Base-by-base conservation (phyloP, 2,113 vertebrate genomes). In the Tyto alba region DNA sequence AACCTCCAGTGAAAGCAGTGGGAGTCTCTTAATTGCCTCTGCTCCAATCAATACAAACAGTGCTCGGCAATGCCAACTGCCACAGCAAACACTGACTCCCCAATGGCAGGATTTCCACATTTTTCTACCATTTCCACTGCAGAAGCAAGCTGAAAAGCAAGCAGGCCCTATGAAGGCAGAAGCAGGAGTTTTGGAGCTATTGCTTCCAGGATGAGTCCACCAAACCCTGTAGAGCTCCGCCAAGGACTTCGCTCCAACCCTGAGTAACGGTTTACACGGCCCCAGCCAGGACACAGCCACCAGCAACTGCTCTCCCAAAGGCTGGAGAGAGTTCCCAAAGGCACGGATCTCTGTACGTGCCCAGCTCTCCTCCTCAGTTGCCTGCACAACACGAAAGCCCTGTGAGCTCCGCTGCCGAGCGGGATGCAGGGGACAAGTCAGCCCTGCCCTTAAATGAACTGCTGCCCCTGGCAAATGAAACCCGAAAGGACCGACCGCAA, bases 41-140 rank as follows among this genome's bases (percentile, higher is more conserved):
- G 40, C 40, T 90, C 83, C 94, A 95, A 92, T 95, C 94, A 95
- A 93, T 82, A 75, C 94, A 93, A 96, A 93, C 90, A 87, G 74
- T 2, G 73, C 85, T 92, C 4, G 3, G 89, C 22, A 30, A 68
- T 30, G 88, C 85, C 93, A 86, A 40, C 66, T 43, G 82, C 93
- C 69, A 56, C 69, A 43, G 76, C 4, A 10, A 90, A 50, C 4
- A 5, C 72, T 41, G 79, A 9, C 59, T 74, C 75, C 82, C 73
- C 76, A 78, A 0, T 2, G 4, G 68, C 92, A 64, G 38, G 1
- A 66, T 45, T 87, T 45, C 57, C 40, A 43, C 0, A 0, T 21
- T 53, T 64, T 41, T 25, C 72, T 36, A 52, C 59, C 56, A 10
- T 32, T 77, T 22, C 59, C 55, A 67, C 41, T 25, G 56, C 15